These are phyloP conservation scores for Acanthopleura granulata DNA, from an alignment of 2,888 invertebrate genomes.

Conservation along the genomic window DNA sequence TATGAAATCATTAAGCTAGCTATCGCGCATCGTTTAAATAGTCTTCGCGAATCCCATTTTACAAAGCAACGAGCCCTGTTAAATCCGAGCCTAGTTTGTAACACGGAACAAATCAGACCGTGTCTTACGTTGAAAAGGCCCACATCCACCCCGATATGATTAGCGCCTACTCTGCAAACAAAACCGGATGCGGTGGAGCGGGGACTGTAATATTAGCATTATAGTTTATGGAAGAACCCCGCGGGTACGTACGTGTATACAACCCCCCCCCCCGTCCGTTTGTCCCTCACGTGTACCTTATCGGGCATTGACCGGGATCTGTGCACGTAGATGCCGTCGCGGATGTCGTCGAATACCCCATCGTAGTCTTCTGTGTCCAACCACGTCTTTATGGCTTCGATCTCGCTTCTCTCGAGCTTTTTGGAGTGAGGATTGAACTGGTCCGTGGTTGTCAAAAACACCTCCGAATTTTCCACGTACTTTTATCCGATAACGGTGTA, in stretches of 20 bases:
- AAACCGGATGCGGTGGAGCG: too few relatives aligned
- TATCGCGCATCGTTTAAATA: too few relatives aligned
- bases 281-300: background rate
- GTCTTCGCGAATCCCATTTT: too few relatives aligned
- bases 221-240: background rate
- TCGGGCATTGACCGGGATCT: background rate
- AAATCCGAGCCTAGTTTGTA: too few relatives aligned
- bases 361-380: background rate
- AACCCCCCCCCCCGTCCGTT: background rate
- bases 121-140: too few relatives aligned
- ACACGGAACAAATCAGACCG: too few relatives aligned
- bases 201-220: too few relatives aligned
- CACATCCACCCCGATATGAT: too few relatives aligned
- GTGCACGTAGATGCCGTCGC: background rate
- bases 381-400: background rate
- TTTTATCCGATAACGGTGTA: background rate
- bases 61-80: too few relatives aligned
- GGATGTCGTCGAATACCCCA: background rate
- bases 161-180: too few relatives aligned
- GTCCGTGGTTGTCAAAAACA: background rate
- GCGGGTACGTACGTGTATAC: conserved; percentile 1
- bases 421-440: background rate
- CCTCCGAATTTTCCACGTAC: background rate
- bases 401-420: background rate
- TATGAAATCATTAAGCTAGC: too few relatives aligned